Evolutionary conservation across 2,113 vertebrate species (phyloP).

Genomic region (Macheiramphus alcinus): DNA sequence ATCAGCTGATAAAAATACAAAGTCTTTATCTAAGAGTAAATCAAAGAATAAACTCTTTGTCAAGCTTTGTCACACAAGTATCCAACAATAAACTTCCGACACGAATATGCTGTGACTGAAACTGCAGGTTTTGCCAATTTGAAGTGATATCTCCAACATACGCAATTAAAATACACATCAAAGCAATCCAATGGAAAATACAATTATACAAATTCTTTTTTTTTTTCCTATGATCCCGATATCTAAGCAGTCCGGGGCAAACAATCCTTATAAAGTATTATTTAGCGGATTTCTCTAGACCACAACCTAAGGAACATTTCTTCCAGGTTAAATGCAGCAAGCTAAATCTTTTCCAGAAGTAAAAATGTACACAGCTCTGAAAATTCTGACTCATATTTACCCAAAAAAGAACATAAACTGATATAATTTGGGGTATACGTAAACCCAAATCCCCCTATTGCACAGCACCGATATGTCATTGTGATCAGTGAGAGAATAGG

Average conservation of each 20-base stretch:
- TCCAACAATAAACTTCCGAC: background rate
- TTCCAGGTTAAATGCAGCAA: background rate
- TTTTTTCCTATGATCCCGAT: background rate
- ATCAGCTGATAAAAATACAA: background rate
- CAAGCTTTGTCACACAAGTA: background rate
- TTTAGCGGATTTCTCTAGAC: background rate
- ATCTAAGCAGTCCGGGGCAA: background rate
- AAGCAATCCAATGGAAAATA: background rate
- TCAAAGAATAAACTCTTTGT: background rate
- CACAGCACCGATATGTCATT: background rate
- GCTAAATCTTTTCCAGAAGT: background rate
- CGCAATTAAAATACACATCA: background rate
- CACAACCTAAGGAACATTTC: background rate
- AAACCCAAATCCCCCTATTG: background rate
- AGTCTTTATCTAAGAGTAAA: background rate
- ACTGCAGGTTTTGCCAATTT: background rate
- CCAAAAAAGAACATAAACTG: background rate
- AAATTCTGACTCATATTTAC: background rate
- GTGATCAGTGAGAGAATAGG: background rate
- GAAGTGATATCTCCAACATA: background rate
- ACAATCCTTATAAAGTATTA: background rate
- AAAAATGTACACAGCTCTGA: background rate
- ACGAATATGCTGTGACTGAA: background rate
- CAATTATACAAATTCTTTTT: background rate
- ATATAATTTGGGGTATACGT: background rate